A percentile compares a stretch with the other conserved stretches of the same genome.
phyloP scores from a whole-genome alignment of 2,888 invertebrate genomes.

The Sesia apiformis region DNA sequence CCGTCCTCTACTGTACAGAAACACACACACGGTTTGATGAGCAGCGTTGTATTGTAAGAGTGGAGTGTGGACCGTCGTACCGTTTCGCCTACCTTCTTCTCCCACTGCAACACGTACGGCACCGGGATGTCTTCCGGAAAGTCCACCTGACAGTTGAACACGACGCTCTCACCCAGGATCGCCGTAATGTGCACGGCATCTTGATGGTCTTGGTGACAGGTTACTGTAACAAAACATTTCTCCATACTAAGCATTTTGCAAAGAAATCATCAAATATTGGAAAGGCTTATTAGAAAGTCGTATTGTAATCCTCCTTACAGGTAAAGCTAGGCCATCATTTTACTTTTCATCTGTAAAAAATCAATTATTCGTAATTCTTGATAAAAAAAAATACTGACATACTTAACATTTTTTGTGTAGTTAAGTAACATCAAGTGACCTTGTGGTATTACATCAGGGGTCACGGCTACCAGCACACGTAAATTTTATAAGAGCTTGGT shows the following conservation, averaged over 20 bases:
- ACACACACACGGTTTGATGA: constrained; percentile 71
- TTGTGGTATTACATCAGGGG: background rate
- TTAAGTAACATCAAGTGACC: background rate
- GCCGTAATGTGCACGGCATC: constrained; percentile 98
- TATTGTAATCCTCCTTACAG: no score
- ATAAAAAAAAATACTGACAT: no score
- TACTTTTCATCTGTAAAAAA: no score
- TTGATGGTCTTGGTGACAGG: constrained; percentile 88
- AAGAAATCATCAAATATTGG: no score
- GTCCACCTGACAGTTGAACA: constrained; percentile 98
- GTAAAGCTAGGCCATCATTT: no score
- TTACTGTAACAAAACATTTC: constrained; percentile 62
- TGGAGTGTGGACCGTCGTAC: constrained; percentile 83
- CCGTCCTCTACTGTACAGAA: constrained; percentile 74
- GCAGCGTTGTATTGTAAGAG: constrained; percentile 73
- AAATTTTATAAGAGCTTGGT: background rate
- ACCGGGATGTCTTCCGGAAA: constrained; percentile 96
- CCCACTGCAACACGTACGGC: constrained; percentile 99
- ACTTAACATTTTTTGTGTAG: no score
- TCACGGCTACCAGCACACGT: background rate
- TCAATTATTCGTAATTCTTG: no score
- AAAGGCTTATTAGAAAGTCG: no score
- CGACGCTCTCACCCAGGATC: constrained; percentile 96
- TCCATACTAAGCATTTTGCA: no score
- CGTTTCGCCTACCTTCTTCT: constrained; percentile 98